Evolutionary conservation across 2,888 invertebrate species (phyloP).

Genomic region (Chirona hameri): DNA sequence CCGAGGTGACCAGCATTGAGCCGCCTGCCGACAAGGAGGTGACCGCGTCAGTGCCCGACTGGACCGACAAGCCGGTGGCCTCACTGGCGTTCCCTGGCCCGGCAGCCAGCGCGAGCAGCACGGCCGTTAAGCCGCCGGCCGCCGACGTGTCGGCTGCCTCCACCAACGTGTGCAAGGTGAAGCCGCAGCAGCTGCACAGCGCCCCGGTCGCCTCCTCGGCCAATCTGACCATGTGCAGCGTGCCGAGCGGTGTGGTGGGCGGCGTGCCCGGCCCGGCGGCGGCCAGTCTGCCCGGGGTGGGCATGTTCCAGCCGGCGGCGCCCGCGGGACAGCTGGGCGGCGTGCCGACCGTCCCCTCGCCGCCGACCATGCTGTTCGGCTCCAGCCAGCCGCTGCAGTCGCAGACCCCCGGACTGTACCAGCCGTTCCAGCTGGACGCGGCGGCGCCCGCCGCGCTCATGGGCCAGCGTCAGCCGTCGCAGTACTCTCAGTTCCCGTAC

Average conservation of each 20-base stretch:
- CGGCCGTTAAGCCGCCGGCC: slow-evolving; percentile 41
- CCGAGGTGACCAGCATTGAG: slow-evolving; percentile 35
- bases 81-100: slow-evolving; percentile 41
- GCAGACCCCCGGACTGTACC: slow-evolving; percentile 70
- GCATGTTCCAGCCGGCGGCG: slow-evolving; percentile 26
- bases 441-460: slow-evolving; percentile 44
- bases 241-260: slow-evolving; percentile 51
- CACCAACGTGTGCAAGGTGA: slow-evolving; percentile 55
- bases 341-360: slow-evolving; percentile 68
- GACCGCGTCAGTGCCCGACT: background rate
- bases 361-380: slow-evolving; percentile 73
- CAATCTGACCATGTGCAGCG: slow-evolving; percentile 61
- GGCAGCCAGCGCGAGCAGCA: slow-evolving; percentile 38
- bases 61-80: slow-evolving; percentile 48
- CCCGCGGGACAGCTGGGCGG: background rate
- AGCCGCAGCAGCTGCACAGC: slow-evolving; percentile 69
- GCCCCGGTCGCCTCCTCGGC: slow-evolving; percentile 35
- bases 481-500: slow-evolving; percentile 39
- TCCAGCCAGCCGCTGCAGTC: slow-evolving; percentile 47
- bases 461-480: slow-evolving; percentile 41
- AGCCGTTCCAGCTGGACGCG: slow-evolving; percentile 68
- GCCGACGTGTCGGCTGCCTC: slow-evolving; percentile 39
- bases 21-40: slow-evolving; percentile 35
- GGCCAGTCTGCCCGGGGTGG: background rate
- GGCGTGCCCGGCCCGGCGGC: background rate